These are phyloP conservation scores for Montipora sp. DNA, from an alignment of 64 coral and sea anemone genomes.

Conservation along the genomic window DNA sequence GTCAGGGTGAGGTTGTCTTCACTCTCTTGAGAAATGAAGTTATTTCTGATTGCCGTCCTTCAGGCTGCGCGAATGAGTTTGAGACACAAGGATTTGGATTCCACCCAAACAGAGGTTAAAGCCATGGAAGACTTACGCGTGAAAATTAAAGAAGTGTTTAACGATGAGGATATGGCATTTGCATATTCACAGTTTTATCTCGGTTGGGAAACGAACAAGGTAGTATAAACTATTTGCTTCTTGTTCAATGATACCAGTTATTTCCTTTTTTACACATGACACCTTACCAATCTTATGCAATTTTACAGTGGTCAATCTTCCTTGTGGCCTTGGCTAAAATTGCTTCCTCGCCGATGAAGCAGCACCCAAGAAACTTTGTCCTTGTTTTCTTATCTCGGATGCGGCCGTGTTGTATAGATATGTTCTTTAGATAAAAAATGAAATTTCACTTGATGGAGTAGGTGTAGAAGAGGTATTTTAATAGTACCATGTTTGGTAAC, in stretches of 20 bases:
- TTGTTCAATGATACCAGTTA: background rate
- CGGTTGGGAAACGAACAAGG: slow-evolving; percentile 80
- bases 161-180: slow-evolving; percentile 57
- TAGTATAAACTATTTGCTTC: background rate
- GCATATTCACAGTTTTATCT: slow-evolving; percentile 48
- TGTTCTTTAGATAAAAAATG: too few species aligned
- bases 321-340: too few species aligned
- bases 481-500: too few species aligned
- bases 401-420: too few species aligned
- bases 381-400: too few species aligned
- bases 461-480: too few species aligned
- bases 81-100: slow-evolving; percentile 65
- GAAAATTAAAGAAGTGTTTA: slow-evolving; percentile 44
- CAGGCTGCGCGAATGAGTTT: slow-evolving; percentile 63
- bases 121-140: slow-evolving; percentile 74
- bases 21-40: background rate
- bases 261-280: too few species aligned
- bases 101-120: slow-evolving; percentile 61
- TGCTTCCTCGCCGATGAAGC: too few species aligned
- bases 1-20: too few species aligned
- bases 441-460: too few species aligned
- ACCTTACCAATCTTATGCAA: background rate
- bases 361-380: too few species aligned
- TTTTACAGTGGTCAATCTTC: too few species aligned
- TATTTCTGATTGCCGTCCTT: background rate